Evolutionary conservation across 2,888 invertebrate species (phyloP), one percentile per base, ranked within the genome.

Genomic region (Buathra laborator): DNA sequence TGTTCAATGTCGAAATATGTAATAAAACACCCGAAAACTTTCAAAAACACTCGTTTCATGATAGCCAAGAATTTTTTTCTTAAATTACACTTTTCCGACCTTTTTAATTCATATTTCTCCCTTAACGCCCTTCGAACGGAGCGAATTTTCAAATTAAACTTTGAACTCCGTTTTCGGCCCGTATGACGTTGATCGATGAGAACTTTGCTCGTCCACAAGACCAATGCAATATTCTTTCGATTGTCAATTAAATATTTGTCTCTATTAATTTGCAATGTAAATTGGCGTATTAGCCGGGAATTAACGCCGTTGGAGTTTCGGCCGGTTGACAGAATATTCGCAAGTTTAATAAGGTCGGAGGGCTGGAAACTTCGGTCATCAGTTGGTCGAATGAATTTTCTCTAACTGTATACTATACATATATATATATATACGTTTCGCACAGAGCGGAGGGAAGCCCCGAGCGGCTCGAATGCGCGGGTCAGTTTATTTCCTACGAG

Each of bases 401-500:
- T 37, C 37, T 1, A 7, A 37, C 37, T 37, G 1, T 37, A 37
- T 37, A 37, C 1, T 37, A 37, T 37, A 37, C 7, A 37, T 37
- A 37, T 37, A 37, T 37, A 37, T 7, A 7, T 37, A 37, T 37
- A 7, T 37, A 9, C 1, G 37, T 9, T 9, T 9, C 37, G 37
- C 37, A 37, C 16, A 37, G 24, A 24, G 19, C 14, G 9, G 37
- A 9, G 37, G 37, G 6, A 7, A 37, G 37, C 37, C 37, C 37
- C 56, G 56, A 4, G 24, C 9, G 32, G 12, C 6, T 0, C 46
- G 29, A 32, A n/a, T n/a, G 29, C 24, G 48, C 46, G 43, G 44
- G 62, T 32, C 48, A 19, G 64, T 70, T 78, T 72, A 59, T 76
- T 67, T 74, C 24, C 43, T 24, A 72, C 76, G 46, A 79, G 79